Evolutionary conservation across 2,888 invertebrate species (phyloP).

Genomic region (Habroteleia sp.): DNA sequence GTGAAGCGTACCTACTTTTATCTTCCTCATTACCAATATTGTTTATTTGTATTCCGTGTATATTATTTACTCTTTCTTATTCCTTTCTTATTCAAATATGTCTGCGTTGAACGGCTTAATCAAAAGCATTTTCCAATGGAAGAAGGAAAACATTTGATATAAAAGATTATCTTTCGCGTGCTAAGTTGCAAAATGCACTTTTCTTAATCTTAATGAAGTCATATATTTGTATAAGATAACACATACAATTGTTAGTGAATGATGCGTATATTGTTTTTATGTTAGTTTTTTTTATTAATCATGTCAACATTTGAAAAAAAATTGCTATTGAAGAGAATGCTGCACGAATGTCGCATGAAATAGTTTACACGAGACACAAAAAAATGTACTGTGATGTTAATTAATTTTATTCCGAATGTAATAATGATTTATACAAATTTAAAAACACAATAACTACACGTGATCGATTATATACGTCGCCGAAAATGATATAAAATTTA

Average conservation of each 20-base stretch:
- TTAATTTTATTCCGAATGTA: too few relatives aligned
- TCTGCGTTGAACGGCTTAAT: constrained; percentile 2
- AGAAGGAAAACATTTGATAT: too few relatives aligned
- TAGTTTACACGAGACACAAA: constrained; percentile 17
- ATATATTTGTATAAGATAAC: constrained; percentile 54
- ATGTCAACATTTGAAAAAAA: constrained; percentile 45
- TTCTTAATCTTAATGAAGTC: not conserved
- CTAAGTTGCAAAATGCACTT: too few relatives aligned
- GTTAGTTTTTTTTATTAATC: constrained; percentile 17
- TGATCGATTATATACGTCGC: constrained; percentile 26
- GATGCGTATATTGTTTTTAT: too few relatives aligned
- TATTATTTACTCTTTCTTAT: not conserved
- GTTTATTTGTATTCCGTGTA: constrained; percentile 4
- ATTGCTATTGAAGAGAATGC: constrained; percentile 41
- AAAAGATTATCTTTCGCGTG: too few relatives aligned
- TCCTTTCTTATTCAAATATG: not conserved
- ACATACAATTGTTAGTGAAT: constrained; percentile 29
- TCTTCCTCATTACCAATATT: constrained; percentile 43
- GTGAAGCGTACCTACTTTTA: constrained; percentile 36
- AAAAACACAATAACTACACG: constrained; percentile 14
- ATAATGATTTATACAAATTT: too few relatives aligned
- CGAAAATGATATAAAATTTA: constrained; percentile 29
- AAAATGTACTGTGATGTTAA: constrained; percentile 25
- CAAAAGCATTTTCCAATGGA: not conserved
- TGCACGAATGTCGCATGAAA: constrained; percentile 54